Evolutionary conservation across 1,140 invertebrate genomes (phyloP), one percentile per base, ranked within the genome.

Genomic region (Gerris buenoi): DNA sequence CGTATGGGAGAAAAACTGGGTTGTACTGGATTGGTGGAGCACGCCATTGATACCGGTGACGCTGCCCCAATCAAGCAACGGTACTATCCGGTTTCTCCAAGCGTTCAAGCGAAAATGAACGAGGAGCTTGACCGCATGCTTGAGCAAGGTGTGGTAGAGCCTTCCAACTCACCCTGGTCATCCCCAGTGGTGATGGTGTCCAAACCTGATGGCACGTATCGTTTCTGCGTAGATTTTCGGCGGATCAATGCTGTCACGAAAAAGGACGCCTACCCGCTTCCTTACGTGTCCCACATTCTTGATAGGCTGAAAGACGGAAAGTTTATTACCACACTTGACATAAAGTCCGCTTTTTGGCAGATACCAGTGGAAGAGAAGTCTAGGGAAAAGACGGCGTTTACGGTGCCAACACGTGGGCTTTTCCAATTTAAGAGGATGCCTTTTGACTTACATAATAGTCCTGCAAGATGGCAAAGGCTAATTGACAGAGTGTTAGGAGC

Each of bases 191-290:
- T 83, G 0, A 63, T 83, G 15, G 77, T 82, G 0, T 72, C 74
- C 68, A 86, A 85, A 67, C 80, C 80, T 33, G 78, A 82, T 66
- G 76, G 75, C 1, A 69, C 68, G 0, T 69, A 71, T 1, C 62
- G 80, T 18, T 80, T 82, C 65, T 81, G 79, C 66, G 68, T 82
- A 0, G 79, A 82, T 70, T 79, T 74, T 64, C 63, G 77, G 13
- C 22, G 62, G 57, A 46, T 83, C 0, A 84, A 83, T 68, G 56
- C 64, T 0, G 69, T 77, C 0, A 81, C 76, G 0, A 70, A 69
- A 3, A 70, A 71, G 15, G 75, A 76, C 26, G 67, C 73, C 0
- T 72, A 73, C 22, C 70, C 71, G 2, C 59, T 76, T 1, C 72
- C 73, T 0, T 63, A 62, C 79, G 0, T 56, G 74, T 1, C 69